A percentile compares a stretch with the other conserved stretches of the same genome.
These are phyloP conservation scores for Otolemur garnettii DNA, from an alignment of 2,113 vertebrate genomes.

Conservation along the genomic window DNA sequence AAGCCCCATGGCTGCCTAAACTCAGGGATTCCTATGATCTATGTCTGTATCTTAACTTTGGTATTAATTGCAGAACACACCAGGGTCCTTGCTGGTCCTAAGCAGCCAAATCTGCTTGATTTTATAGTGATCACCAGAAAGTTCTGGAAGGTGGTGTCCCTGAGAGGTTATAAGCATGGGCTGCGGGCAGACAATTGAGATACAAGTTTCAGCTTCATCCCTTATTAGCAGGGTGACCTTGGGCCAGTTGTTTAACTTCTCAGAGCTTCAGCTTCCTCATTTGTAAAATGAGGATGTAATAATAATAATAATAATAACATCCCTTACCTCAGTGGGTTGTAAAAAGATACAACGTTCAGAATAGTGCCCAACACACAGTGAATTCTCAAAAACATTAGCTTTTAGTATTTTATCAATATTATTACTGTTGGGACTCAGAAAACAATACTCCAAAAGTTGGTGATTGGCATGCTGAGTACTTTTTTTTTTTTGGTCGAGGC, in stretches of 20 bases:
- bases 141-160: slow-evolving; percentile 1
- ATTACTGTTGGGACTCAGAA: not conserved
- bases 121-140: not conserved
- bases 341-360: not conserved
- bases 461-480: not conserved
- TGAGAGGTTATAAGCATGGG: not conserved
- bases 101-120: not conserved
- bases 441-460: not conserved
- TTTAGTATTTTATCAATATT: not conserved
- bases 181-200: not conserved
- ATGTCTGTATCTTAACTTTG: not conserved
- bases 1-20: not conserved
- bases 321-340: not conserved
- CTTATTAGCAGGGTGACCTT: not conserved
- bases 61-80: not conserved
- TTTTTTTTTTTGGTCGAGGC: too few species aligned
- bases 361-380: not conserved
- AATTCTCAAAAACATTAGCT: not conserved
- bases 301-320: too few species aligned
- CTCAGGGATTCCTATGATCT: not conserved
- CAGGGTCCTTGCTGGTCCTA: not conserved
- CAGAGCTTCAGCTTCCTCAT: not conserved
- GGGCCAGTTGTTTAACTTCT: not conserved
- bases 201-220: not conserved
- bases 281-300: not conserved